phyloP scores from a whole-genome alignment of 2,888 invertebrate genomes.

The Sinhomidia bicolor region DNA sequence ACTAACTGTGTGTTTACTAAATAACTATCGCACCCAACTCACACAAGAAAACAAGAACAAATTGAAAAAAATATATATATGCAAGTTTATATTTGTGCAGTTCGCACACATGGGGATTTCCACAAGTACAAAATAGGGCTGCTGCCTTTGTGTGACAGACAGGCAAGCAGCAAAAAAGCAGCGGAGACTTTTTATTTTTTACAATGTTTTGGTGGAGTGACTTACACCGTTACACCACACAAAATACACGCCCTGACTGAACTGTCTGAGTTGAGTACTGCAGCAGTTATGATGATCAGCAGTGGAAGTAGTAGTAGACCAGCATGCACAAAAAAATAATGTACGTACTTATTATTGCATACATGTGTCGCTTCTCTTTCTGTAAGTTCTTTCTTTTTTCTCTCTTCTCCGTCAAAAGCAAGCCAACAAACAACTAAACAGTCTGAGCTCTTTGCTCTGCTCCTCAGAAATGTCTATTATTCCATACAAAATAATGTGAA shows the following conservation, averaged over 20 bases:
- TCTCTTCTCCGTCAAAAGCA: neutral
- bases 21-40: conserved; percentile 16
- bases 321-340: neutral
- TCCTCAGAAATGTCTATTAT: conserved; percentile 25
- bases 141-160: conserved; percentile 43
- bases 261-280: conserved; percentile 58
- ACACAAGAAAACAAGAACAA: conserved; percentile 3
- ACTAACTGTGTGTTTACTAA: neutral
- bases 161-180: conserved; percentile 44
- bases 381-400: conserved; percentile 4
- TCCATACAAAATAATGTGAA: conserved; percentile 57
- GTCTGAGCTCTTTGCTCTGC: neutral
- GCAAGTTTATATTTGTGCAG: conserved; percentile 4
- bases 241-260: conserved; percentile 73
- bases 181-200: conserved; percentile 2
- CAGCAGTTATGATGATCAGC: conserved; percentile 48
- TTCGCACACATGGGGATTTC: conserved; percentile 25
- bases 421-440: neutral
- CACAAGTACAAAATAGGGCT: conserved; percentile 9
- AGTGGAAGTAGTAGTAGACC: neutral
- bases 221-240: conserved; percentile 61
- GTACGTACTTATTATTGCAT: conserved; percentile 1
- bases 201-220: conserved; percentile 47
- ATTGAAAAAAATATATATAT: neutral
- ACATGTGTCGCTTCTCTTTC: conserved; percentile 19